Percentiles rank a stretch among this genome's conserved stretches.
Conservation (phyloP, 1,140 invertebrate genomes). For the Penaeus japonicus region DNA sequence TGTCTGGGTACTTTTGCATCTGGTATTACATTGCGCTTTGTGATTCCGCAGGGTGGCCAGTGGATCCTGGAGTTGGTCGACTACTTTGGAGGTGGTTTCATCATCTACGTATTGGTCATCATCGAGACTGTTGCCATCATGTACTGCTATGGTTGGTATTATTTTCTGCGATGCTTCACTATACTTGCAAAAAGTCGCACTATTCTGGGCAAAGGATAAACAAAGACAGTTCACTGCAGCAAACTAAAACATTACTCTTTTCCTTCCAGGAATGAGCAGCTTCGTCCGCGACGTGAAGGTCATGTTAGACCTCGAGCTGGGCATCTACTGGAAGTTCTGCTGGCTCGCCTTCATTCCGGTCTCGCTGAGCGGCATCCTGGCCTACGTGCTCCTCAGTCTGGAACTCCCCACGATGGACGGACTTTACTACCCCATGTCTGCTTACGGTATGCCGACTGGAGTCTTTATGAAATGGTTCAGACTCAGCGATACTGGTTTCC, state of each 20-base stretch:
- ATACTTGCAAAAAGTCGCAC: no score
- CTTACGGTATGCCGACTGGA: neutral
- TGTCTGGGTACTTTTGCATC: no score
- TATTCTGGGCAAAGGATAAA: no score
- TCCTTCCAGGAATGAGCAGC: slow-evolving; percentile 67
- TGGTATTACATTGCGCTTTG: slow-evolving; percentile 58
- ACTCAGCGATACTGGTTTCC: no score
- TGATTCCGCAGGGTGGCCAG: slow-evolving; percentile 77
- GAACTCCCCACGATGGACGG: slow-evolving; percentile 2
- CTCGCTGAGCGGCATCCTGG: slow-evolving; percentile 75
- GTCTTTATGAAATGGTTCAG: no score
- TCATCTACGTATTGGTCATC: slow-evolving; percentile 78
- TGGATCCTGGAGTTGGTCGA: slow-evolving; percentile 85
- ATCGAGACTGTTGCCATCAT: slow-evolving; percentile 75
- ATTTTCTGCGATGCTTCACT: no score
- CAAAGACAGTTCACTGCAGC: no score
- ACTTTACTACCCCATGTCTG: neutral
- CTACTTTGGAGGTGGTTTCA: slow-evolving; percentile 81
- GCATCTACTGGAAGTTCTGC: slow-evolving; percentile 79
- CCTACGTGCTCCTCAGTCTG: slow-evolving; percentile 68
- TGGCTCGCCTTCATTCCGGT: slow-evolving; percentile 78
- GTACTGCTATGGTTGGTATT: slow-evolving; percentile 78
- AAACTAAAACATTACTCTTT: neutral
- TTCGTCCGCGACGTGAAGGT: slow-evolving; percentile 79
- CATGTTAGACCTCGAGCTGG: slow-evolving; percentile 76